These are phyloP conservation scores for Apeltes quadracus DNA, from an alignment of 2,113 vertebrate genomes.

Conservation along the genomic window DNA sequence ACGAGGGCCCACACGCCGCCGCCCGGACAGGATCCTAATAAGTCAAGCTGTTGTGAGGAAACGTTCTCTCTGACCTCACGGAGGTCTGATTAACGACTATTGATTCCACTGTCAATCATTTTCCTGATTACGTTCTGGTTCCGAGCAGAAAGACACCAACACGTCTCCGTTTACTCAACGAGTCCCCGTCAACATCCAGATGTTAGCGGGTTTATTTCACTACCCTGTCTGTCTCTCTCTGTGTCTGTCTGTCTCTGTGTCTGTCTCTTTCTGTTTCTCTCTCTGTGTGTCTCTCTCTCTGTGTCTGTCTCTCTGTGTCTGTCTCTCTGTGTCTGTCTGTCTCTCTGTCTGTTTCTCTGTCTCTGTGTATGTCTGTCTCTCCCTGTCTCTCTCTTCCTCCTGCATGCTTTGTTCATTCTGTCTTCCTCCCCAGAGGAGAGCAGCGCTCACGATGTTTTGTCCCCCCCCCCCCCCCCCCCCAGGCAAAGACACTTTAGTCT, in stretches of 20 bases:
- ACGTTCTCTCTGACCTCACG: too few species aligned
- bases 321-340: too few species aligned
- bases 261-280: not conserved
- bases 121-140: not conserved
- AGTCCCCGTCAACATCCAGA: too few species aligned
- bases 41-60: too few species aligned
- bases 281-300: not conserved
- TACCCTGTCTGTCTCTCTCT: not conserved
- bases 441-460: constrained; percentile 63
- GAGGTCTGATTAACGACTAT: not conserved
- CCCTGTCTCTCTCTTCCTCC: not conserved
- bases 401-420: too few species aligned
- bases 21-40: too few species aligned
- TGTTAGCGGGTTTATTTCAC: not conserved
- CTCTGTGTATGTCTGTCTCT: too few species aligned
- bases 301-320: too few species aligned
- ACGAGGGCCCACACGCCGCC: too few species aligned
- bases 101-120: not conserved
- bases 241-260: too few species aligned
- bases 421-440: constrained; percentile 59
- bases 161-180: too few species aligned
- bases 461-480: constrained; percentile 39
- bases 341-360: not conserved
- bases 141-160: not conserved
- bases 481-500: constrained; percentile 67